Evolutionary conservation across 2,113 vertebrate species (phyloP).

Genomic region (Periophthalmus modestus): DNA sequence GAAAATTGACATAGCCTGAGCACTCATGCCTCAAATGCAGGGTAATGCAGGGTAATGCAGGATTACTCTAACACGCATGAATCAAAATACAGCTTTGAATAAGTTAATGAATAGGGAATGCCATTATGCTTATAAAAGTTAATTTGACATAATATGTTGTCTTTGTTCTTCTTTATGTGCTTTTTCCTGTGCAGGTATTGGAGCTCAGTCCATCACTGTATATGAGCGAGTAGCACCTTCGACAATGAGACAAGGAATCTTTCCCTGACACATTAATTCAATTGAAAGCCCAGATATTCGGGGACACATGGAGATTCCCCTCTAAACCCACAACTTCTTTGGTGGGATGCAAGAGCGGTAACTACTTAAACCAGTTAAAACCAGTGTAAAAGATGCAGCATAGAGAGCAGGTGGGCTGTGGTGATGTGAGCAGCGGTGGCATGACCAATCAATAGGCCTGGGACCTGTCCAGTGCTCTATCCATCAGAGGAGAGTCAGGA

Average conservation of each 20-base stretch:
- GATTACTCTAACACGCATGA: too few relatives aligned
- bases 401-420: background rate
- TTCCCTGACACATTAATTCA: background rate
- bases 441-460: slow-evolving; percentile 71
- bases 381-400: background rate
- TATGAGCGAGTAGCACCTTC: background rate
- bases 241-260: too few relatives aligned
- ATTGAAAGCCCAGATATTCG: background rate
- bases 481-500: slow-evolving; percentile 61
- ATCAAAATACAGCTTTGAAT: too few relatives aligned
- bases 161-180: background rate
- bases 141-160: background rate
- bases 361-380: background rate
- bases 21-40: too few relatives aligned
- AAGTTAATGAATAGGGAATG: too few relatives aligned
- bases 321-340: background rate
- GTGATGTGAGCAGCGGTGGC: slow-evolving; percentile 62
- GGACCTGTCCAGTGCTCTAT: slow-evolving; percentile 70
- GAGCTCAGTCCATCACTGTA: background rate
- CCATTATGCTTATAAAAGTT: too few relatives aligned
- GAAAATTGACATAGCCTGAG: too few relatives aligned
- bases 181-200: background rate
- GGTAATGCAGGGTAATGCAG: too few relatives aligned
- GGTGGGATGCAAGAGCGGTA: background rate
- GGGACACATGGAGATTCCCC: background rate